A percentile compares a stretch with the other conserved stretches of the same genome.
These are phyloP conservation scores for Brachionus rubens DNA, from an alignment of 1,140 invertebrate genomes.

Conservation along the genomic window DNA sequence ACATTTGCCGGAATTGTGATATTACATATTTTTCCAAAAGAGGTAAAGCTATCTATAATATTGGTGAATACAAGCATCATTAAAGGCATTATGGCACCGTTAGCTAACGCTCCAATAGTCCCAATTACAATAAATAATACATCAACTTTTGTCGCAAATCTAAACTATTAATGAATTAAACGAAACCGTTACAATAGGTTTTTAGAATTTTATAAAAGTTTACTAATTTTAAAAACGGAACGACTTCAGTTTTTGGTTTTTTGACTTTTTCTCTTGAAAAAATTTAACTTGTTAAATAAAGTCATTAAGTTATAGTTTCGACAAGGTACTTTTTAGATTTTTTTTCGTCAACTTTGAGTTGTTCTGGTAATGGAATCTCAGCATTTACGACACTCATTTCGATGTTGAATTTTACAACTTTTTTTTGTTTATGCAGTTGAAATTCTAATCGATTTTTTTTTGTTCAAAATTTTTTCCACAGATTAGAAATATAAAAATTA, in stretches of 20 bases:
- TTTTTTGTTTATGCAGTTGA: too few species aligned
- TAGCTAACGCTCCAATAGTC: conserved; percentile 50
- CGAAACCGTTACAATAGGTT: too few species aligned
- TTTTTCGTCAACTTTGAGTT: too few species aligned
- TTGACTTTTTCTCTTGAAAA: background rate
- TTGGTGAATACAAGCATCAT: conserved; percentile 60
- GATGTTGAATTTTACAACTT: too few species aligned
- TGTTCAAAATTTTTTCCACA: too few species aligned
- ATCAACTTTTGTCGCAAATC: conserved; percentile 53
- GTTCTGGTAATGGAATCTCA: too few species aligned
- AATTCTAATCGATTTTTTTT: too few species aligned
- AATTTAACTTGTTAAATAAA: background rate
- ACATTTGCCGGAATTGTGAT: background rate
- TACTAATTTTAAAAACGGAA: background rate
- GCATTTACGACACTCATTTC: too few species aligned
- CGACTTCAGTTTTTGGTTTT: background rate
- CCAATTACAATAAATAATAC: conserved; percentile 55
- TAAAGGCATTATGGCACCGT: conserved; percentile 54
- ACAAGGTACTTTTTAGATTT: too few species aligned
- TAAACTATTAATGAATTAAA: conserved; percentile 52
- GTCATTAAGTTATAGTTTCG: too few species aligned
- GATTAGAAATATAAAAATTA: too few species aligned
- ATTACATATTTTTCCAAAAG: conserved; percentile 20
- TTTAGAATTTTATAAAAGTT: too few species aligned
- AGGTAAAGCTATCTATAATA: conserved; percentile 47